Base-by-base conservation (phyloP, 2,888 invertebrate species). In the Cylindroiulus punctatus region DNA sequence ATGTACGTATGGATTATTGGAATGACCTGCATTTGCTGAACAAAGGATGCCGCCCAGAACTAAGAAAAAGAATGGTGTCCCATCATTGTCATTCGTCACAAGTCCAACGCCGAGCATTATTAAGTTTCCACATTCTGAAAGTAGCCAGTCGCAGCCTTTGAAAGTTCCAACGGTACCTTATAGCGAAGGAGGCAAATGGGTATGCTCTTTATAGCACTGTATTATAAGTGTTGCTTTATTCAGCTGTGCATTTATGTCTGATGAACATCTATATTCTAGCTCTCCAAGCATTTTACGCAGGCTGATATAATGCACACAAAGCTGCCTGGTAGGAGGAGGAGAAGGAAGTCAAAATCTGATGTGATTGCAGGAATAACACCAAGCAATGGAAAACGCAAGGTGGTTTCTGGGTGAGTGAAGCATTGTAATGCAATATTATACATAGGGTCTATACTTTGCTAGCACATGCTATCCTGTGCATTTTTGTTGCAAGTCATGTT, bases 131-230 rank as follows among this genome's bases (percentile, higher is more conserved):
- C n/a, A 65, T 65, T 26, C 65, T 65, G 65, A n/a, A 65, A 26
- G 3, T 5, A 65, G 65, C 26, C 65, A 65, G 26, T 65, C 65
- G 12, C 82, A 82, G 36, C 36, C 82, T 22, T 36, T 82, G 36
- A 40, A 82, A 82, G 82, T 82, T n/a, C 82, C 82, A 82, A 40
- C 82, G 1, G 82, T 82, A 1, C 42, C 82, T 10, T 82, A 82
- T 42, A 82, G 7, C 1, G 82, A 82, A 82, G 82, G 82, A 4
- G 36, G 40, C 22, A 82, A 82, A 82, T 82, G 82, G 82, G 82
- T 82, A 42, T 7, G 82, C 36, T 10, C 4, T 36, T 82, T 10
- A 65, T 65, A 5, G 12, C 44, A 44, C 44, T 12, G 8, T 44
- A 36, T 4, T 36, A 36, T 36, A 36, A 4, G 36, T 7, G 7